Evolutionary conservation across 2,113 vertebrate species (phyloP).

Genomic region (Chaetodon auriga): DNA sequence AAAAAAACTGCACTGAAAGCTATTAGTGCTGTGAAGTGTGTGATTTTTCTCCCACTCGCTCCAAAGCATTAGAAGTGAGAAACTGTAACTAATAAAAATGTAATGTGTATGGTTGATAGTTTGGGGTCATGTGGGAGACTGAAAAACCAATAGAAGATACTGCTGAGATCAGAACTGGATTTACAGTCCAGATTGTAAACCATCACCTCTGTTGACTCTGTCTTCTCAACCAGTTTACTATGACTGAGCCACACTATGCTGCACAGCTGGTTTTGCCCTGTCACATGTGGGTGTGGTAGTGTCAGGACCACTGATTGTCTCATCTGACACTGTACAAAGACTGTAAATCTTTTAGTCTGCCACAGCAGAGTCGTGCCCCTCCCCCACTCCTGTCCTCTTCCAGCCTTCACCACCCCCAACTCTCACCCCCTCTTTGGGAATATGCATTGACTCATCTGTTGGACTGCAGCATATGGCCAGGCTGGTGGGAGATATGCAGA

Average conservation of each 20-base stretch:
- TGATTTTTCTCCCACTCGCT: background rate
- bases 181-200: constrained; percentile 77
- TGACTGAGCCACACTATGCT: constrained; percentile 22
- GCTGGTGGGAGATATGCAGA: constrained; percentile 29
- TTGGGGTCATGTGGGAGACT: constrained; percentile 23
- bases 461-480: constrained; percentile 35
- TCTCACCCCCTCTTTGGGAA: constrained; percentile 38
- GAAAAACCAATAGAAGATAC: constrained; percentile 22
- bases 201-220: constrained; percentile 1
- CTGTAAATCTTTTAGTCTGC: constrained; percentile 44
- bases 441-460: constrained; percentile 67
- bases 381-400: constrained; percentile 37
- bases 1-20: constrained; percentile 36
- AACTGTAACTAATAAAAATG: constrained; percentile 14
- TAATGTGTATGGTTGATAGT: background rate
- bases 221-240: background rate
- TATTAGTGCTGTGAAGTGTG: constrained; percentile 3
- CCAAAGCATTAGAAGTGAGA: constrained; percentile 12
- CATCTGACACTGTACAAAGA: constrained; percentile 46
- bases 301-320: constrained; percentile 29
- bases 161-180: constrained; percentile 67
- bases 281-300: constrained; percentile 13
- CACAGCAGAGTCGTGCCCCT: constrained; percentile 18
- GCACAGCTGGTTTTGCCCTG: constrained; percentile 24
- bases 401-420: constrained; percentile 21